Evolutionary conservation across 2,888 invertebrate genomes (phyloP).

Genomic region (Idaea aversata): DNA sequence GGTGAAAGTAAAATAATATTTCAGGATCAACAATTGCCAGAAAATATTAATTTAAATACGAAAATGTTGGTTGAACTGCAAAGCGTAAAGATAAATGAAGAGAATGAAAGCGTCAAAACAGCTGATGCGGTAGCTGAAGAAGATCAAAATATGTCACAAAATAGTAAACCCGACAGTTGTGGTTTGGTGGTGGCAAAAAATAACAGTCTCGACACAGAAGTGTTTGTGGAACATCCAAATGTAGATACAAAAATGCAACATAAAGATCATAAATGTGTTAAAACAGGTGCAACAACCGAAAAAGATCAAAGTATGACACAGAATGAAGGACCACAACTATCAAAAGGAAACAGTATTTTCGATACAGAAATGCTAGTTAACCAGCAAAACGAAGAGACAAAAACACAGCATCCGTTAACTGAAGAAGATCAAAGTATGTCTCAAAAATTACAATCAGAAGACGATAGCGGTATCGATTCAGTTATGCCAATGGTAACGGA

Average conservation of each 20-base stretch:
- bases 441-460: neutral
- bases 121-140: neutral
- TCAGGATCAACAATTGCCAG: neutral
- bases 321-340: neutral
- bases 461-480: neutral
- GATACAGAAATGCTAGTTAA: neutral
- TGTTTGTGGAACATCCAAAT: neutral
- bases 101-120: neutral
- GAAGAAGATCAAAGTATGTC: neutral
- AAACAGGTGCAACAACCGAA: neutral
- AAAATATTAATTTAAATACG: neutral
- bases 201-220: neutral
- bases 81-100: neutral
- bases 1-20: neutral
- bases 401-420: neutral
- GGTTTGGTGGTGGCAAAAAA: neutral
- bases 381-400: neutral
- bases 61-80: neutral
- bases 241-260: neutral
- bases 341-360: neutral
- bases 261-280: neutral
- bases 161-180: neutral
- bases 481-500: neutral
- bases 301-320: neutral
- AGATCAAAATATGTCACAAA: neutral